Percentiles rank a stretch among this genome's conserved stretches.
These are phyloP conservation scores for Anableps anableps DNA, from an alignment of 2,797 vertebrate genomes.

Conservation along the genomic window DNA sequence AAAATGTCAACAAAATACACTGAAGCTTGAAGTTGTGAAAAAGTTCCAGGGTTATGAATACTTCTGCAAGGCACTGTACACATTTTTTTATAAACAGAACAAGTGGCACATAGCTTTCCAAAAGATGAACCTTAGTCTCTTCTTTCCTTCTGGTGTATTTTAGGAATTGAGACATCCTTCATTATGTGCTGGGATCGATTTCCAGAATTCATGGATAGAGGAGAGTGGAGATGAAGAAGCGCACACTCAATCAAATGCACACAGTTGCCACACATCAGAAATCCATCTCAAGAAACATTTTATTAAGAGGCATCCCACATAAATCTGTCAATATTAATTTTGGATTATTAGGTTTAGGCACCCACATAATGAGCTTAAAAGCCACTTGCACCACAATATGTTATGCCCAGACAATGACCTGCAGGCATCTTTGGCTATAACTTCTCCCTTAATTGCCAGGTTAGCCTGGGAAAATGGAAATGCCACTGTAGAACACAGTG, in stretches of 20 bases:
- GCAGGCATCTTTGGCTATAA: constrained; percentile 6
- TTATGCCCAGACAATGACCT: background rate
- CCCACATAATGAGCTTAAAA: constrained; percentile 1
- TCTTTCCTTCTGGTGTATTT: background rate
- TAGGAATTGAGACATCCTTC: constrained; percentile 14
- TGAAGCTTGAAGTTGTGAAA: background rate
- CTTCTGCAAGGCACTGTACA: background rate
- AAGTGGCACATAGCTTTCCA: background rate
- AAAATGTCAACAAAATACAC: background rate
- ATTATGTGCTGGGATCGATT: constrained; percentile 8
- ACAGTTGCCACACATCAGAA: constrained; percentile 18
- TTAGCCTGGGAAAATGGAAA: background rate
- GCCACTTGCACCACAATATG: background rate
- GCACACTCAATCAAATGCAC: constrained; percentile 9
- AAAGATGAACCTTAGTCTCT: background rate
- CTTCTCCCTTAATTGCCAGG: background rate
- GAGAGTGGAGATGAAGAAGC: background rate
- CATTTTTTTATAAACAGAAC: background rate
- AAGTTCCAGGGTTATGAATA: background rate
- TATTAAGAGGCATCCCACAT: background rate
- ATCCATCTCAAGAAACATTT: background rate
- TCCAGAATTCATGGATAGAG: constrained; percentile 6
- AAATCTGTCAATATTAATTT: background rate
- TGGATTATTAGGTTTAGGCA: background rate
- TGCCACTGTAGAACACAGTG: background rate